These are phyloP conservation scores for Porites australiensis DNA, from an alignment of 64 coral and sea anemone genomes.

Conservation along the genomic window DNA sequence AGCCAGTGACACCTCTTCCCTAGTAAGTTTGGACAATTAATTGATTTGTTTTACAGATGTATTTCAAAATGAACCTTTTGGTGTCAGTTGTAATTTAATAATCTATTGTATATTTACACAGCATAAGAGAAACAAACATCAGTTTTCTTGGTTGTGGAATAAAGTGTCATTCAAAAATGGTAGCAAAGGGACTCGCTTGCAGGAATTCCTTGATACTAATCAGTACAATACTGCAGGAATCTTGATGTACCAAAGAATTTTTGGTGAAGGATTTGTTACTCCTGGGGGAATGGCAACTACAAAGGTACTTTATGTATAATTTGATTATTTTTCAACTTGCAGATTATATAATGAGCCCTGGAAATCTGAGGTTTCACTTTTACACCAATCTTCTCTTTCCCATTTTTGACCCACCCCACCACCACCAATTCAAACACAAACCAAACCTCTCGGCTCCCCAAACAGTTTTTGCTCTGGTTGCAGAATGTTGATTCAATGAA, in stretches of 20 bases:
- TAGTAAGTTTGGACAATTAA: too few relatives aligned
- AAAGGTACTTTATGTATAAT: slow-evolving; percentile 53
- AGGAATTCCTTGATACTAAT: slow-evolving; percentile 92
- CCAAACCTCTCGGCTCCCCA: too few relatives aligned
- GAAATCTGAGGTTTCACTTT: too few relatives aligned
- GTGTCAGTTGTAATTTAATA: neutral
- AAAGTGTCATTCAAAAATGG: slow-evolving; percentile 44
- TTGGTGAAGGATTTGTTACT: slow-evolving; percentile 92
- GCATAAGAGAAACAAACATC: slow-evolving; percentile 90
- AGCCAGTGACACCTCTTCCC: too few relatives aligned
- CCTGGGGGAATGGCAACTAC: slow-evolving; percentile 96
- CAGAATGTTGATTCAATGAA: too few relatives aligned
- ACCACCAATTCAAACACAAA: too few relatives aligned
- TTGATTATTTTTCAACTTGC: too few relatives aligned
- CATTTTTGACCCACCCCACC: too few relatives aligned
- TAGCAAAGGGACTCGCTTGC: slow-evolving; percentile 45
- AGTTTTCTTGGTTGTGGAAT: slow-evolving; percentile 84
- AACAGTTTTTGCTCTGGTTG: too few relatives aligned
- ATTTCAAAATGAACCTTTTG: neutral
- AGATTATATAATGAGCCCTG: too few relatives aligned
- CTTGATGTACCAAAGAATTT: slow-evolving; percentile 92
- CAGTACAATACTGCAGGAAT: slow-evolving; percentile 83
- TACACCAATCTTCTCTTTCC: too few relatives aligned
- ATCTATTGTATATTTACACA: neutral
- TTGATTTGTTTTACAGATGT: too few relatives aligned